Evolutionary conservation across 2,113 vertebrate species (phyloP).

Genomic region (Antennarius striatus): DNA sequence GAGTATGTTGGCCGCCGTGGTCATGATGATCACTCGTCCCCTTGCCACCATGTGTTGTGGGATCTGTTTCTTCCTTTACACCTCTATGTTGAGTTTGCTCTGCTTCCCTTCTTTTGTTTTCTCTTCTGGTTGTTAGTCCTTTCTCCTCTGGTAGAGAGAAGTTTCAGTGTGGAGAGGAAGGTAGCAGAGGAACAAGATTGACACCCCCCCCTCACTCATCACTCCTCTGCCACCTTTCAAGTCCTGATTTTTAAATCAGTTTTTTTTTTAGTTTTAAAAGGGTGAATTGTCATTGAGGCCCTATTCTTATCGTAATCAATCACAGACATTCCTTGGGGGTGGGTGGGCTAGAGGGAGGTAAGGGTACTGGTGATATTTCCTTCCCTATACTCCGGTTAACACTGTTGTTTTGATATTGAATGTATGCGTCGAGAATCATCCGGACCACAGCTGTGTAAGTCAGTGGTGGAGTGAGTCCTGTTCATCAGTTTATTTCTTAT

Average conservation of each 20-base stretch:
- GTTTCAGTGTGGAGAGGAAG: slow-evolving; percentile 20
- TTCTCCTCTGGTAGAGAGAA: slow-evolving; percentile 32
- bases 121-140: slow-evolving; percentile 12
- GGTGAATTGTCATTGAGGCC: slow-evolving; percentile 37
- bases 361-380: slow-evolving; percentile 24
- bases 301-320: slow-evolving; percentile 45
- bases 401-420: slow-evolving; percentile 76
- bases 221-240: slow-evolving; percentile 38
- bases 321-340: slow-evolving; percentile 62
- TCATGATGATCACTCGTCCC: slow-evolving; percentile 25
- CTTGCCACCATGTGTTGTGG: slow-evolving; percentile 17
- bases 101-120: slow-evolving; percentile 32
- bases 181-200: slow-evolving; percentile 28
- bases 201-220: background rate
- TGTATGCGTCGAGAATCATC: slow-evolving; percentile 55
- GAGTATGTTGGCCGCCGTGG: slow-evolving; percentile 15
- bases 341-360: background rate
- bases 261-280: slow-evolving; percentile 41
- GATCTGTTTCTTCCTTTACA: slow-evolving; percentile 39
- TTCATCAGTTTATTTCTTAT: slow-evolving; percentile 8
- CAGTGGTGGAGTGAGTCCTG: slow-evolving; percentile 5
- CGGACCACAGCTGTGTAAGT: slow-evolving; percentile 19
- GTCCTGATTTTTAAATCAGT: slow-evolving; percentile 24
- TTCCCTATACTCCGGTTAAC: slow-evolving; percentile 56
- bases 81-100: slow-evolving; percentile 32